Conservation (phyloP, 2,797 vertebrate genomes). For the Poeciliopsis gracilis region DNA sequence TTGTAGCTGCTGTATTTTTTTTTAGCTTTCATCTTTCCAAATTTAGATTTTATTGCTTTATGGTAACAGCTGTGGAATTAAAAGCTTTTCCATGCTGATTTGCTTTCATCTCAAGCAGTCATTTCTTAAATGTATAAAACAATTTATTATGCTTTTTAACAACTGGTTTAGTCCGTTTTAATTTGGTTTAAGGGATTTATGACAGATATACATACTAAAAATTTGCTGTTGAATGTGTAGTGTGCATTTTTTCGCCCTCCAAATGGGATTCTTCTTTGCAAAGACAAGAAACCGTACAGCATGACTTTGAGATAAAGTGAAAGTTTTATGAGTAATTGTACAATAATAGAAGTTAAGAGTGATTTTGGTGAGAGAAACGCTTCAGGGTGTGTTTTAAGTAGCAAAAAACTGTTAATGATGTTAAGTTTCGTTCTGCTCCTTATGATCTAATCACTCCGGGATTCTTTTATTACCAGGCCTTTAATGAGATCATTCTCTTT, state of each 20-base stretch:
- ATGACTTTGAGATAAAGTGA: conserved; percentile 11
- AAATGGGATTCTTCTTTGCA: not conserved
- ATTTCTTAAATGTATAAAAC: conserved; percentile 5
- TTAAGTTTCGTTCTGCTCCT: conserved; percentile 30
- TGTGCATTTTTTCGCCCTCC: not conserved
- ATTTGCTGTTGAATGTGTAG: not conserved
- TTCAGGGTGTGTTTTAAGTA: conserved; percentile 26
- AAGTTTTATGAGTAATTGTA: conserved; percentile 26
- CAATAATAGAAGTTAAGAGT: conserved; percentile 29
- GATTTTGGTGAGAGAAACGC: conserved; percentile 37
- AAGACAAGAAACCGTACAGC: not conserved
- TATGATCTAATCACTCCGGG: conserved; percentile 49
- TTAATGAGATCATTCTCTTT: conserved; percentile 66
- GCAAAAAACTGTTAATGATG: conserved; percentile 45
- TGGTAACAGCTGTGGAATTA: conserved; percentile 1
- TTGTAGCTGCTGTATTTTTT: not conserved
- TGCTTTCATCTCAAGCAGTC: not conserved
- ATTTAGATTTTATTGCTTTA: conserved; percentile 5
- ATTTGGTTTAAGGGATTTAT: not conserved
- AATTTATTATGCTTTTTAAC: not conserved
- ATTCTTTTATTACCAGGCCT: conserved; percentile 58
- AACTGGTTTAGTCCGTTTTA: not conserved
- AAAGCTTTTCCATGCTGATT: conserved; percentile 5
- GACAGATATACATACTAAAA: not conserved
- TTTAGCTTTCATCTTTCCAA: conserved; percentile 2